Conservation (phyloP, 2,113 vertebrate species). For the Apodemus speciosus region DNA sequence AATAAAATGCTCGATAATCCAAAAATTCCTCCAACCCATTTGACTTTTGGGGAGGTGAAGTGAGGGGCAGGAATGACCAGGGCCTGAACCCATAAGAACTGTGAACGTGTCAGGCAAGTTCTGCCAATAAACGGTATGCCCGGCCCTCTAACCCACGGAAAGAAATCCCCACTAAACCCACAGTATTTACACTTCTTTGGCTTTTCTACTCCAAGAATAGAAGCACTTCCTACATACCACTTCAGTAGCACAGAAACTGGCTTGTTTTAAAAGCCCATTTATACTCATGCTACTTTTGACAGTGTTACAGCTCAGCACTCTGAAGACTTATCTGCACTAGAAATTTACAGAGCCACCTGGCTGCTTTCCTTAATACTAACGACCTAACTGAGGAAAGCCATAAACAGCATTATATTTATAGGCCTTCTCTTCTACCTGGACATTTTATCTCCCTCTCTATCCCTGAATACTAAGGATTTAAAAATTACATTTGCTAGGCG, state of each 20-base stretch:
- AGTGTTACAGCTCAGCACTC: neutral
- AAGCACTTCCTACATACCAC: neutral
- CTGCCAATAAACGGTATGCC: too few relatives aligned
- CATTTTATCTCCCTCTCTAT: constrained; percentile 13
- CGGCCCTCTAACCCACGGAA: neutral
- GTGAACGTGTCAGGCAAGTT: neutral
- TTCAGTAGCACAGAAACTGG: neutral
- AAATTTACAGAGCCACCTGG: constrained; percentile 40
- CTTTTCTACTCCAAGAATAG: constrained; percentile 33
- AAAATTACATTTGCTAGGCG: constrained; percentile 25
- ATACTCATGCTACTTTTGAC: neutral
- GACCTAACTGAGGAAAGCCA: constrained; percentile 48
- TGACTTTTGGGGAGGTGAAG: neutral
- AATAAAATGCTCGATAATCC: constrained; percentile 44
- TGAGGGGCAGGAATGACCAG: neutral
- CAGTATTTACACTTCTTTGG: constrained; percentile 16
- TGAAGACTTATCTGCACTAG: neutral
- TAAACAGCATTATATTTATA: constrained; percentile 38
- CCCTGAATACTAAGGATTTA: constrained; percentile 17
- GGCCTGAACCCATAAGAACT: neutral
- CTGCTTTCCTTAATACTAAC: constrained; percentile 35
- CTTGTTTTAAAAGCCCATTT: constrained; percentile 48
- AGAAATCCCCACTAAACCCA: constrained; percentile 27
- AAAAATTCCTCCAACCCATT: constrained; percentile 46
- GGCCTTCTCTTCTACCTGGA: constrained; percentile 1